Evolutionary conservation across 1,140 invertebrate species (phyloP), one percentile per base, ranked within the genome.

Genomic region (Hesperophylax magnus): DNA sequence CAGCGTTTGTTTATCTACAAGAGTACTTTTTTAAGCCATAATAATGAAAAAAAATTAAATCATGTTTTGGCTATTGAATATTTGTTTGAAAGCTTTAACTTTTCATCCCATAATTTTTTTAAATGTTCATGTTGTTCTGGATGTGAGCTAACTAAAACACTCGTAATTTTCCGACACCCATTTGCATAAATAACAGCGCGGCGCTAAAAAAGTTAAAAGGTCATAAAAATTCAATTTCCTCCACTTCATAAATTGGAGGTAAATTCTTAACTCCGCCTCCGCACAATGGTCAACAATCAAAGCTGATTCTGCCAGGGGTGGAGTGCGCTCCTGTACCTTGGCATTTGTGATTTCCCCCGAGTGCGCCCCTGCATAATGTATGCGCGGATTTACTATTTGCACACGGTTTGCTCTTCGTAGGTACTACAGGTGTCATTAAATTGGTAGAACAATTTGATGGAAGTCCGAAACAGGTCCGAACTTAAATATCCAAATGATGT

Each of bases 341-440:
- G 76, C 80, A 78, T 81, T 74, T 76, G 71, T 82, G 81, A 82
- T 82, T 82, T 82, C 81, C 81, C 81, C 17, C 27, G 81, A 77
- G 75, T 27, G 53, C 65, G 20, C 17, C 34, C 27, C 39, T 80
- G 52, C 71, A 80, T 80, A 67, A 75, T 76, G 71, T 67, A 80
- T 76, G 63, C 53, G 24, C 18, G 65, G 31, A 71, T 61, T 60
- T 72, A 77, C 56, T 75, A 56, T 58, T 78, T 53, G 65, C 77
- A 27, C 34, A 39, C 54, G 18, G 34, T 56, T n/a, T 34, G 22
- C 18, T 72, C 39, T 47, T 11, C 39, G 52, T 72, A 22, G 20
- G 34, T 52, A 52, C 11, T 75, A 58, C 72, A 72, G 34, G 69
- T 52, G 39, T 72, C 52, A 22, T 53, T 53, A 72, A 72, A 53